phyloP scores from a whole-genome alignment of 2,888 invertebrate genomes.

The Dascillus cervinus region DNA sequence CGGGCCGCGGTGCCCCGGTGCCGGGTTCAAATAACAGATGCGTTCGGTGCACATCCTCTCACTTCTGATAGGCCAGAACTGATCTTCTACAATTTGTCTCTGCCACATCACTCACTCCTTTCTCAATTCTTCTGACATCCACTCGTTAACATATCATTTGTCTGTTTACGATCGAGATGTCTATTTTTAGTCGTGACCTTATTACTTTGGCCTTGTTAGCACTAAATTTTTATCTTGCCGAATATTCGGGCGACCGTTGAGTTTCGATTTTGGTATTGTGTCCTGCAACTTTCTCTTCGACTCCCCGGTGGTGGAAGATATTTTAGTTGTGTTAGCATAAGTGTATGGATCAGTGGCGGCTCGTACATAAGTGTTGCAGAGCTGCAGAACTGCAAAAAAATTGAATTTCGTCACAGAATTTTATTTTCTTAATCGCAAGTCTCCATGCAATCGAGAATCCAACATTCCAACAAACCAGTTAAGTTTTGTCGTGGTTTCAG shows the following conservation, averaged over 20 bases:
- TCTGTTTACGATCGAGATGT: slow-evolving; percentile 4
- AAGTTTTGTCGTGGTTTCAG: too few species aligned
- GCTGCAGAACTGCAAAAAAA: too few species aligned
- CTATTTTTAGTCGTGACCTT: slow-evolving; percentile 5
- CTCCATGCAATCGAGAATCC: too few species aligned
- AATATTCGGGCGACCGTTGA: neutral
- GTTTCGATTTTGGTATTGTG: too few species aligned
- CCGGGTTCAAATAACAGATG: slow-evolving; percentile 2
- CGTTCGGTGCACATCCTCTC: slow-evolving; percentile 3
- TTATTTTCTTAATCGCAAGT: too few species aligned
- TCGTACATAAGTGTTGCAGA: too few species aligned
- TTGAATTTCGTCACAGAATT: too few species aligned
- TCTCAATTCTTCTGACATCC: slow-evolving; percentile 5
- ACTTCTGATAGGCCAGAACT: slow-evolving; percentile 6
- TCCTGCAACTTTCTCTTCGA: too few species aligned
- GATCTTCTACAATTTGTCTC: slow-evolving; percentile 11
- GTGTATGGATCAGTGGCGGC: too few species aligned
- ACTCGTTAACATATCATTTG: slow-evolving; percentile 6
- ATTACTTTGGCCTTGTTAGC: neutral
- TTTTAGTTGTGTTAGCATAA: too few species aligned
- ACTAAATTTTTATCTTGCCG: neutral
- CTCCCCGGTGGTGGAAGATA: too few species aligned
- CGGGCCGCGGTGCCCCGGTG: slow-evolving; percentile 7
- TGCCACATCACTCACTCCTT: slow-evolving; percentile 11
- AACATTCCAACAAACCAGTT: too few species aligned